phyloP scores from a whole-genome alignment of 2,888 invertebrate genomes.

The Aleiodes alternator region DNA sequence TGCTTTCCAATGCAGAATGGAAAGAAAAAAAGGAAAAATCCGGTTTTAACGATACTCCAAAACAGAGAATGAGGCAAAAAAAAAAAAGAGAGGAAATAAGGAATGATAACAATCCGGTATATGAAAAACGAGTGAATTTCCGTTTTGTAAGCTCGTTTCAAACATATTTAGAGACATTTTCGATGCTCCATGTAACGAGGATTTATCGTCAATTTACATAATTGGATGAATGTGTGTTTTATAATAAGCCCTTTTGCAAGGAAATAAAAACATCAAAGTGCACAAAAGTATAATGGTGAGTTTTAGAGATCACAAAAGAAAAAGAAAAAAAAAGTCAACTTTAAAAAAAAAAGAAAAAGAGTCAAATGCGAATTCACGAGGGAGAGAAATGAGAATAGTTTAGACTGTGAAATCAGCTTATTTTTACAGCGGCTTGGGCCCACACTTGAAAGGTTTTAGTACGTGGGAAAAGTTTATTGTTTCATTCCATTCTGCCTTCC shows the following conservation, averaged over 20 bases:
- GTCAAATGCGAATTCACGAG: neutral
- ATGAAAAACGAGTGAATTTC: neutral
- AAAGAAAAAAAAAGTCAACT: neutral
- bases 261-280: conserved; percentile 1
- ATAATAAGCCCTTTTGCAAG: neutral
- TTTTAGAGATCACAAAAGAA: conserved; percentile 9
- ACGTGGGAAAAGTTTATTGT: conserved; percentile 50
- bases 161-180: conserved; percentile 7
- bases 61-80: neutral
- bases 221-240: neutral
- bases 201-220: conserved; percentile 9
- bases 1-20: conserved; percentile 20
- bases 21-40: neutral
- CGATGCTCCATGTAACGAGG: neutral
- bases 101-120: neutral
- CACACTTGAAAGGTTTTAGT: conserved; percentile 48
- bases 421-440: conserved; percentile 48
- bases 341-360: conserved; percentile 12
- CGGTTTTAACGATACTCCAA: conserved; percentile 11
- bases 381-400: conserved; percentile 33
- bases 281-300: conserved; percentile 40
- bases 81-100: neutral
- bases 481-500: neutral
- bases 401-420: conserved; percentile 44
- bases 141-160: neutral